Evolutionary conservation across 1,140 invertebrate species (phyloP).

Genomic region (Mactra quadrangularis): DNA sequence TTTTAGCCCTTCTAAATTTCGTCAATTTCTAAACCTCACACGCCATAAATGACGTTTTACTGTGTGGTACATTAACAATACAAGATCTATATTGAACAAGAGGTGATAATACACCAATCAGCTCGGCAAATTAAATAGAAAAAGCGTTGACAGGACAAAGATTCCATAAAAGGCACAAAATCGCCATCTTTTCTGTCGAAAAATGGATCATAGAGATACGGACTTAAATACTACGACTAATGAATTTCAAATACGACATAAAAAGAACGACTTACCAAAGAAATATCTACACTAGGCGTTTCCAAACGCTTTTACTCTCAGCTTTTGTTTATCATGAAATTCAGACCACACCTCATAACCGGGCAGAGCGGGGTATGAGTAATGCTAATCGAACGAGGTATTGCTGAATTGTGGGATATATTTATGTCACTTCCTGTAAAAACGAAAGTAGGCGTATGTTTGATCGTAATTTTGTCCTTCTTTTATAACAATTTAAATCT

Average conservation of each 20-base stretch:
- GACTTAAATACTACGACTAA: neutral
- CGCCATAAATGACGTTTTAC: neutral
- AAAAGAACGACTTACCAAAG: neutral
- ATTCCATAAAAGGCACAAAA: too few relatives aligned
- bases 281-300: conserved; percentile 46
- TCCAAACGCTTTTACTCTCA: conserved; percentile 34
- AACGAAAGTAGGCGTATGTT: conserved; percentile 11
- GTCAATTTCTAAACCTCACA: neutral
- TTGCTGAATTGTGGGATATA: conserved; percentile 51
- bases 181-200: too few relatives aligned
- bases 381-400: conserved; percentile 52
- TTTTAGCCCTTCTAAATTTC: conserved; percentile 4
- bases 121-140: too few relatives aligned
- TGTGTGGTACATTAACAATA: too few relatives aligned
- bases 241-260: neutral
- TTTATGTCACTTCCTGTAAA: conserved; percentile 9
- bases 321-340: conserved; percentile 57
- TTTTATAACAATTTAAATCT: too few relatives aligned
- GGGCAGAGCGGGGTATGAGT: conserved; percentile 64
- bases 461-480: too few relatives aligned
- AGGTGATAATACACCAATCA: too few relatives aligned
- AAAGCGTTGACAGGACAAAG: too few relatives aligned
- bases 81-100: too few relatives aligned
- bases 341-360: conserved; percentile 66
- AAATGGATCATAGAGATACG: too few relatives aligned